Base-by-base conservation (phyloP, 1,140 invertebrate genomes). In the Drosophila nannoptera region DNA sequence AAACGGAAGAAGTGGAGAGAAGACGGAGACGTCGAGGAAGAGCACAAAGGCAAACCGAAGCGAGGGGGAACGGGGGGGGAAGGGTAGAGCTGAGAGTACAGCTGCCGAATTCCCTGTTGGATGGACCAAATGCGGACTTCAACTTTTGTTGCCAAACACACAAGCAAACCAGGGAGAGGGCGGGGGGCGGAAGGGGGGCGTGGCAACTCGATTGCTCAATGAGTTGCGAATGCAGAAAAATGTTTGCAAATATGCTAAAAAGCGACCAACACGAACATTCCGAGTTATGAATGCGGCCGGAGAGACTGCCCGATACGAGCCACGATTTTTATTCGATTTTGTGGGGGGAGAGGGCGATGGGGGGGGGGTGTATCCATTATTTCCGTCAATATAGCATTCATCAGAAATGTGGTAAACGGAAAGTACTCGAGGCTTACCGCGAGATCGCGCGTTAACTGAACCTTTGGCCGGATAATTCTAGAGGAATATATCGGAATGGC, bases 191-290 rank as follows among this genome's bases (percentile, higher is more conserved):
- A n/a, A 56, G 29, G 9, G 12, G 12, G 52, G 22, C 40, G 43
- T 42, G 49, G 43, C 61, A 74, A 70, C 72, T 71, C 53, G 72
- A 74, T 67, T 74, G 72, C 58, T 74, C 72, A 74, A 74, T 74
- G 68, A 74, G 62, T 74, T 74, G 72, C 65, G 68, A 71, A 66
- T 62, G 56, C 56, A 60, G 68, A 66, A 70, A 66, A 61, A 66
- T 67, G 67, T 73, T 73, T 64, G 60, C 67, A 72, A 62, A 72
- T 70, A 73, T 70, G 60, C 71, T 65, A n/a, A 42, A 63, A 69
- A 43, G 35, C 35, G 36, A 59, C 22, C 22, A 53, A 5, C 12
- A 36, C 29, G 11, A 62, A 16, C 49, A 50, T 42, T 9, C 53
- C 9, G 40, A 35, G 49, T 53, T 62, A 52, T 52, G 54, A 56